Evolutionary conservation across 2,888 invertebrate species (phyloP).

Genomic region (Idaea straminata): DNA sequence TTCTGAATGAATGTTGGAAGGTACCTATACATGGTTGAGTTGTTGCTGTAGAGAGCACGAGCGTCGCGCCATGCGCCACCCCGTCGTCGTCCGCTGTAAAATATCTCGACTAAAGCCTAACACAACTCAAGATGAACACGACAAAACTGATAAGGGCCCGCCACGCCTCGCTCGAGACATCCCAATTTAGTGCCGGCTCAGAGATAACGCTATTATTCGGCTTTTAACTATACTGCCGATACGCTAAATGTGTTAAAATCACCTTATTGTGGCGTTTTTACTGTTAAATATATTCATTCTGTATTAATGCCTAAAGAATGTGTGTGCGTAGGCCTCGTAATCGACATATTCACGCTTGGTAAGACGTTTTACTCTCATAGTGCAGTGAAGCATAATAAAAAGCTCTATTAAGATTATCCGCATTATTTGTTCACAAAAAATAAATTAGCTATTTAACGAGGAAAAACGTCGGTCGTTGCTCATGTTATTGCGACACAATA

Average conservation of each 20-base stretch:
- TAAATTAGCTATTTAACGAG: slow-evolving; percentile 18
- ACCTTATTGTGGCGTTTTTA: slow-evolving; percentile 62
- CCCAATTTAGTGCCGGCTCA: slow-evolving; percentile 77
- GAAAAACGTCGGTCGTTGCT: slow-evolving; percentile 15
- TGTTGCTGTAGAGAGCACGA: neutral
- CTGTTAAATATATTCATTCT: slow-evolving; percentile 6
- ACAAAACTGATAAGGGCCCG: slow-evolving; percentile 74
- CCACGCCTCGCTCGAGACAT: slow-evolving; percentile 71
- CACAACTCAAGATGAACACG: slow-evolving; percentile 80
- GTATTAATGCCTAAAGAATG: slow-evolving; percentile 14
- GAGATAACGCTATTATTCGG: slow-evolving; percentile 79
- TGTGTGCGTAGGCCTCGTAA: slow-evolving; percentile 42
- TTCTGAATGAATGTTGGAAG: neutral
- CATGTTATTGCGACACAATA: slow-evolving; percentile 12
- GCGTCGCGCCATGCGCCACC: slow-evolving; percentile 44
- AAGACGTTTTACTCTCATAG: slow-evolving; percentile 18
- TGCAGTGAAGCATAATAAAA: slow-evolving; percentile 23
- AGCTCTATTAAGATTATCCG: slow-evolving; percentile 26
- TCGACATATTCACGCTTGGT: slow-evolving; percentile 37
- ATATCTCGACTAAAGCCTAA: slow-evolving; percentile 77
- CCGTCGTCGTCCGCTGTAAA: slow-evolving; percentile 61
- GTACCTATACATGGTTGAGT: neutral
- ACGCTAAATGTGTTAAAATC: slow-evolving; percentile 76
- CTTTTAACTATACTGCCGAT: slow-evolving; percentile 78
- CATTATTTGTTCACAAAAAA: slow-evolving; percentile 25